Conservation (phyloP, 2,113 vertebrate genomes). For the Puffinus mauretanicus region DNA sequence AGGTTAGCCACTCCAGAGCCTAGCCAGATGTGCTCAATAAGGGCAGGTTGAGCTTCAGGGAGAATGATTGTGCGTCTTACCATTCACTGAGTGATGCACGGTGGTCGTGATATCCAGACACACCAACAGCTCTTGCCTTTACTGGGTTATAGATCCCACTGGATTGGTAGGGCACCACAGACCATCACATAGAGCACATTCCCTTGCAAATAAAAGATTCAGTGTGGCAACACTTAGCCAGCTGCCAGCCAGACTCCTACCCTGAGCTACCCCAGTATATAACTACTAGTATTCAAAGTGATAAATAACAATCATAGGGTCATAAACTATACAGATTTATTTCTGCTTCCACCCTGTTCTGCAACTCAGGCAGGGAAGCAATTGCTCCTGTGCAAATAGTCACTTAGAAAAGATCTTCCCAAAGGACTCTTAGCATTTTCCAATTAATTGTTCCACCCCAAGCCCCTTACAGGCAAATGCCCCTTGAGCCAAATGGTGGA, state of each 20-base stretch:
- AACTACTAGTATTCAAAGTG: not conserved
- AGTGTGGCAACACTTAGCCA: not conserved
- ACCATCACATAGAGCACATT: not conserved
- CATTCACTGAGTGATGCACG: accelerated
- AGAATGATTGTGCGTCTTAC: accelerated
- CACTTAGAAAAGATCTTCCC: not conserved
- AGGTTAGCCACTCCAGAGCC: not conserved
- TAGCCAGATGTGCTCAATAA: not conserved
- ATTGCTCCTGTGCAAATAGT: not conserved
- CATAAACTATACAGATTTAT: not conserved
- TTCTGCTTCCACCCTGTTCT: not conserved
- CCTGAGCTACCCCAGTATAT: not conserved
- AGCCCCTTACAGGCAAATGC: not conserved
- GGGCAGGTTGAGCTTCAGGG: not conserved
- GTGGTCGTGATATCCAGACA: accelerated
- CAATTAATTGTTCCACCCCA: not conserved
- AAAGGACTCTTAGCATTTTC: not conserved
- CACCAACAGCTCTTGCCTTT: not conserved
- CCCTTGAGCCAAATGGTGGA: not conserved
- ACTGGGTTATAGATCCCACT: not conserved
- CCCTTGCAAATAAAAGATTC: not conserved
- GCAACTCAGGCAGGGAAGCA: not conserved
- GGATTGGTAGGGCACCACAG: not conserved
- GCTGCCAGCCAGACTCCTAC: not conserved
- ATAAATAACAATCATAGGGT: not conserved